Base-by-base conservation (phyloP, 2,888 invertebrate species). In the Syrphus vitripennis region DNA sequence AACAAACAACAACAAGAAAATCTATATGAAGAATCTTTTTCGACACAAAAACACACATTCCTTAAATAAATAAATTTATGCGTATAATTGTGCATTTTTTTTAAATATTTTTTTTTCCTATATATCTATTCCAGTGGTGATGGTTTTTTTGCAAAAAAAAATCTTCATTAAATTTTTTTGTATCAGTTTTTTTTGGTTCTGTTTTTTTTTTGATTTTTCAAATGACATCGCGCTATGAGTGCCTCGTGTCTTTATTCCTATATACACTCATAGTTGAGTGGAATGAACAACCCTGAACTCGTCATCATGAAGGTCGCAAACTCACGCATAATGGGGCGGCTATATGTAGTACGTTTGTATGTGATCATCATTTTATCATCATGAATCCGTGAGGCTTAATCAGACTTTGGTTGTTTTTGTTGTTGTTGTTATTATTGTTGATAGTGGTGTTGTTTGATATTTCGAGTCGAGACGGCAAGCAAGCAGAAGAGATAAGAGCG, bases 231-330 rank as follows among this genome's bases (percentile, higher is more conserved):
- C 19, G 63, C 76, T 55, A 59, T 65, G 75, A 67, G 53, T 69
- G 83, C 81, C 83, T 71, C 80, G 80, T 80, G 80, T 59, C 76
- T 55, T 42, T 24, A 29, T 55, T 37, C 40, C 0, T 55, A 21
- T 21, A 31, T 34, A 67, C 16, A 83, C 57, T 72, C 59, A 78
- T 83, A 57, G 69, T 21, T 10, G 67, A 45, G 69, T 65, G 79
- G 79, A 74, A 69, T 80, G 83, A 84, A 84, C 71, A 84, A 81
- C 84, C 81, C 84, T 81, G 84, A 84, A 84, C 83, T 81, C 81
- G 81, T 76, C 57, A 53, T 70, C 59, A 71, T 76, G 84, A 84
- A 84, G 84, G 84, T 84, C 84, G 57, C 61, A 48, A 77, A 77
- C 72, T 84, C 61, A 84, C 84, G 84, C 84, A 84, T 80, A 81